Evolutionary conservation across 30 jellyfish, hydroid and myxozoan genomes (phyloP).

Genomic region (Hydra vulgaris): DNA sequence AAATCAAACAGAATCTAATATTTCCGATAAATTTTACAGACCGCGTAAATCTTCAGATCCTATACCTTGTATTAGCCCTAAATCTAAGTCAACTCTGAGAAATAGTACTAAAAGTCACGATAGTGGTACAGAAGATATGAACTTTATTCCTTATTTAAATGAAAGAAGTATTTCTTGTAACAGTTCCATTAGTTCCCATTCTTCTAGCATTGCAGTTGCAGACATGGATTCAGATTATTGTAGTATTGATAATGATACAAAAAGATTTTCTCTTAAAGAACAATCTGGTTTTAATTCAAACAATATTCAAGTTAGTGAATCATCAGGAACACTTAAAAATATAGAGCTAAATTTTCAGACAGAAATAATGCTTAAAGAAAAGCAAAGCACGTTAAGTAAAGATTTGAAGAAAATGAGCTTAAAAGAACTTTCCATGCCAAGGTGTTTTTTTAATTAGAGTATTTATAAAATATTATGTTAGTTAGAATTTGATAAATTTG

Average conservation of each 20-base stretch:
- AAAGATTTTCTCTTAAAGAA: not conserved
- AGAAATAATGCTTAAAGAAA: not conserved
- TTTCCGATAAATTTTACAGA: not conserved
- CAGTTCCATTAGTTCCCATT: slow-evolving; percentile 24
- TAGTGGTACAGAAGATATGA: slow-evolving; percentile 35
- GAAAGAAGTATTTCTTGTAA: not conserved
- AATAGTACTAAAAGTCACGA: slow-evolving; percentile 25
- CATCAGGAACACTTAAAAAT: slow-evolving; percentile 39
- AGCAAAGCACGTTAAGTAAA: not conserved
- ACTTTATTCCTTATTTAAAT: slow-evolving; percentile 10
- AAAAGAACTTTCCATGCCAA: slow-evolving; percentile 14
- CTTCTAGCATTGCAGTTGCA: slow-evolving; percentile 24
- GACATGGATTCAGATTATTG: slow-evolving; percentile 80
- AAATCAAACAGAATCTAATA: not conserved
- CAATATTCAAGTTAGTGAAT: slow-evolving; percentile 22
- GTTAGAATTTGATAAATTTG: not conserved
- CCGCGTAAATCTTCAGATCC: slow-evolving; percentile 31
- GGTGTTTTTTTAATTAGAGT: not conserved
- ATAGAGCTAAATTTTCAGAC: slow-evolving; percentile 7
- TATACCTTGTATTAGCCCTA: slow-evolving; percentile 12
- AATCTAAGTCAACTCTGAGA: slow-evolving; percentile 7
- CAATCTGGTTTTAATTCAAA: not conserved
- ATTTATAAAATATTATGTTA: not conserved
- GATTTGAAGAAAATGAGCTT: slow-evolving; percentile 11
- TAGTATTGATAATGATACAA: slow-evolving; percentile 53